phyloP scores from a whole-genome alignment of 2,797 vertebrate genomes.

The Rhincodon typus region DNA sequence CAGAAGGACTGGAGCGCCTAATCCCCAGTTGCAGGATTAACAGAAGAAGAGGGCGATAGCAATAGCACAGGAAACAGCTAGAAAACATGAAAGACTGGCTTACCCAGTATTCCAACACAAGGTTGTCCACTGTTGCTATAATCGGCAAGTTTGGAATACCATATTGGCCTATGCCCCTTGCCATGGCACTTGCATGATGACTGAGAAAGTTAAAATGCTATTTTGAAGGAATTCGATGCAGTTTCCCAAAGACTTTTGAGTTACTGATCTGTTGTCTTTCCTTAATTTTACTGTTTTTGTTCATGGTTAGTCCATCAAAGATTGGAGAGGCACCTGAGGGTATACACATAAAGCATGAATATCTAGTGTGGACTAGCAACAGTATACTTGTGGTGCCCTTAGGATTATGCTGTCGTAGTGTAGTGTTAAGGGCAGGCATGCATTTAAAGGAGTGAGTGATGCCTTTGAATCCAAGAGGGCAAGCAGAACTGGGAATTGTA shows the following conservation, averaged over 20 bases:
- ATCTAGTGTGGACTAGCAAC: neutral
- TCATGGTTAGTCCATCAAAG: neutral
- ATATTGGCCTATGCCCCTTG: neutral
- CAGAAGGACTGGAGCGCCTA: neutral
- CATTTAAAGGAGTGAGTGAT: neutral
- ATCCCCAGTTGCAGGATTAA: neutral
- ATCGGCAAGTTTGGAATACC: neutral
- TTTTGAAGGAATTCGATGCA: neutral
- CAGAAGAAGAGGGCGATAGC: neutral
- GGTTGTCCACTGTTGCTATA: neutral
- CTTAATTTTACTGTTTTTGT: neutral
- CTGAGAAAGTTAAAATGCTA: neutral
- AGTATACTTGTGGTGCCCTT: no score
- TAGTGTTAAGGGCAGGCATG: neutral
- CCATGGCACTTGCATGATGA: neutral
- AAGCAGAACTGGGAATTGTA: neutral
- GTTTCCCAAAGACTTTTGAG: neutral
- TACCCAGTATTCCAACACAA: neutral
- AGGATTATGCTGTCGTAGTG: neutral
- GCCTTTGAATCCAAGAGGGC: neutral
- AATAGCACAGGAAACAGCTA: neutral
- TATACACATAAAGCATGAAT: neutral
- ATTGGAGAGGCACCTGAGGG: neutral
- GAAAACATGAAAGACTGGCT: neutral
- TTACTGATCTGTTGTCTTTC: no score